Evolutionary conservation across 2,888 invertebrate genomes (phyloP), one percentile per base, ranked within the genome.

Genomic region (Microctonus brassicae): DNA sequence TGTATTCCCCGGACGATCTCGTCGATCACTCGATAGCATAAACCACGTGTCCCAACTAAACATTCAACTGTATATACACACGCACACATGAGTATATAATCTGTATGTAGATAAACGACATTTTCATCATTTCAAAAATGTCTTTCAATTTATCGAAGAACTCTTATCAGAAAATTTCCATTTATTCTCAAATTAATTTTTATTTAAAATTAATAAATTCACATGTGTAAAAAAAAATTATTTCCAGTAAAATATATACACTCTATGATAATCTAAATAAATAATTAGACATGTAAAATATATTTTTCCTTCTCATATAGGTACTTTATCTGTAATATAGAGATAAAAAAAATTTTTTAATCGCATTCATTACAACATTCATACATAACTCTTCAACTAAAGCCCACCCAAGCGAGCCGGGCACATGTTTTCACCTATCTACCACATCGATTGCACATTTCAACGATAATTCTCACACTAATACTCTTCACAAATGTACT

Each of bases 21-120:
- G 64, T 70, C 72, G 71, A 76, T 75, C 73, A 76, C 69, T 72
- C 73, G 68, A 77, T 77, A 77, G 76, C n/a, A n/a, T 77, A 79
- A 78, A n/a, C 47, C 77, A 76, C 77, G 73, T 73, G 61, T 47
- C 39, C 66, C 72, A 47, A 47, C 47, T 47, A 47, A 47, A 47
- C 9, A 17, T 6, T 47, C 5, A n/a, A n/a, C 5, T 39, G 7
- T n/a, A 17, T 47, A 47, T 17, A 1, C 7, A 17, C 5, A 5
- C 4, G 7, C 7, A 4, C 5, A 17, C 5, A 17, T 6, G 5
- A 17, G 7, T 29, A 29, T 29, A 29, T 29, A 29, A n/a, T n/a
- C n/a, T 29, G 29, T 29, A 29, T 5, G 7, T 5, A 29, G n/a
- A n/a, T n/a, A 5, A 29, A 29, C n/a, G 17, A 47, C 20, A 17